A percentile compares a stretch with the other conserved stretches of the same genome.
These are phyloP conservation scores for Netelia inedita DNA, from an alignment of 2,888 invertebrate genomes.

Conservation along the genomic window DNA sequence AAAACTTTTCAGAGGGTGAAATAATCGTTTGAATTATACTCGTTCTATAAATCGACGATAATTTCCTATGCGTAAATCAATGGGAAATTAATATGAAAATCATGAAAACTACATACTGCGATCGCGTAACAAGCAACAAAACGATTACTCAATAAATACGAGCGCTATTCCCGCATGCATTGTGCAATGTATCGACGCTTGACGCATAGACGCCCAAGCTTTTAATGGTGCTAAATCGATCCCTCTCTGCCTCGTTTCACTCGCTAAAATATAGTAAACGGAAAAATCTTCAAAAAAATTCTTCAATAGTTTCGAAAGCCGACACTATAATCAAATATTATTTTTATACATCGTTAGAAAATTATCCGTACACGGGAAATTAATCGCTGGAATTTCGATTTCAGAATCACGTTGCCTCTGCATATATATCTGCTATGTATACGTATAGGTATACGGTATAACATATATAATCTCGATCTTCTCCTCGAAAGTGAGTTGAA, in stretches of 20 bases:
- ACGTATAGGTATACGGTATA: conserved; percentile 34
- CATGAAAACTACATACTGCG: too few species aligned
- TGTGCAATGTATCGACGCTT: conserved; percentile 16
- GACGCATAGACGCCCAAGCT: background rate
- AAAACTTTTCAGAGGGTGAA: conserved; percentile 49
- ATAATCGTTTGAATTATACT: conserved; percentile 26
- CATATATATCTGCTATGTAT: background rate
- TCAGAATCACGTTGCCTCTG: conserved; percentile 9
- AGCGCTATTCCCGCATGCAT: background rate
- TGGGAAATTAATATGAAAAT: background rate
- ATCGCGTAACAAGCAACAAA: background rate
- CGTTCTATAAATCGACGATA: conserved; percentile 6
- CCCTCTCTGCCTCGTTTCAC: too few species aligned
- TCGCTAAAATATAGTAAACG: conserved; percentile 5
- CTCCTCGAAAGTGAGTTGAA: conserved; percentile 55
- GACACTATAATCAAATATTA: background rate
- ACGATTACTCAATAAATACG: background rate
- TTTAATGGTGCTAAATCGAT: too few species aligned
- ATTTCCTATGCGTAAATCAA: background rate
- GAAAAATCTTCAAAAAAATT: too few species aligned
- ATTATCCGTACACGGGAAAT: background rate
- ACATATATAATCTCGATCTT: conserved; percentile 54
- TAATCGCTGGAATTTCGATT: conserved; percentile 31
- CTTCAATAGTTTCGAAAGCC: too few species aligned
- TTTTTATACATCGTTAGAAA: background rate